Conservation (phyloP, 2,888 invertebrate genomes). For the Sympetrum striolatum region DNA sequence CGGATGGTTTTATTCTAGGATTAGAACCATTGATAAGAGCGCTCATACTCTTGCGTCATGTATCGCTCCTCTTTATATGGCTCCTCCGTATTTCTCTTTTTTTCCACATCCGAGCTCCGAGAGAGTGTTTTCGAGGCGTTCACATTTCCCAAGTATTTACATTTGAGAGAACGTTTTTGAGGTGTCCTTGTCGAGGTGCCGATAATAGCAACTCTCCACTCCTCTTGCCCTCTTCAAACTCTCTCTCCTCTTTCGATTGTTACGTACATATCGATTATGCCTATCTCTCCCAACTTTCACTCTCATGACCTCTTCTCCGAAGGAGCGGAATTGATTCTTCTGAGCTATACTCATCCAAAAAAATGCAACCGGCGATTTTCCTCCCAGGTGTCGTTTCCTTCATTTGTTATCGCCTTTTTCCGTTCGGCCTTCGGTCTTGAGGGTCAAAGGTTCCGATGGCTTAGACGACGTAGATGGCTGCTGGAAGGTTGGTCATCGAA, state of each 20-base stretch:
- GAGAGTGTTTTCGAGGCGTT: background rate
- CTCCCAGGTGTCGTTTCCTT: too few species aligned
- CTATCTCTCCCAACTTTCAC: background rate
- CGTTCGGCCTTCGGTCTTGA: too few species aligned
- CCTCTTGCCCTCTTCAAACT: background rate
- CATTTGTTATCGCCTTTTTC: too few species aligned
- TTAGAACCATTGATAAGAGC: too few species aligned
- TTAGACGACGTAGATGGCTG: too few species aligned
- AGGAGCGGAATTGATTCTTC: background rate
- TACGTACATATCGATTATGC: background rate
- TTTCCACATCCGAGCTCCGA: background rate
- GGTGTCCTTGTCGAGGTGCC: too few species aligned
- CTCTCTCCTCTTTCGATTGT: background rate
- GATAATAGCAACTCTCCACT: background rate
- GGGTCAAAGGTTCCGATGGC: too few species aligned
- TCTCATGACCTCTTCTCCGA: background rate
- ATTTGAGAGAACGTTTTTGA: too few species aligned
- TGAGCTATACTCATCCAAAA: background rate
- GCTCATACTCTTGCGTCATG: too few species aligned
- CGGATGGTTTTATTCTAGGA: too few species aligned
- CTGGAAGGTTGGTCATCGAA: too few species aligned
- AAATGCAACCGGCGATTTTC: background rate
- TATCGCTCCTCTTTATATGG: background rate
- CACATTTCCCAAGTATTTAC: too few species aligned
- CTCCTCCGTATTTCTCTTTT: background rate